Evolutionary conservation across 1,140 invertebrate genomes (phyloP).

Genomic region (Choristoneura fumiferana): DNA sequence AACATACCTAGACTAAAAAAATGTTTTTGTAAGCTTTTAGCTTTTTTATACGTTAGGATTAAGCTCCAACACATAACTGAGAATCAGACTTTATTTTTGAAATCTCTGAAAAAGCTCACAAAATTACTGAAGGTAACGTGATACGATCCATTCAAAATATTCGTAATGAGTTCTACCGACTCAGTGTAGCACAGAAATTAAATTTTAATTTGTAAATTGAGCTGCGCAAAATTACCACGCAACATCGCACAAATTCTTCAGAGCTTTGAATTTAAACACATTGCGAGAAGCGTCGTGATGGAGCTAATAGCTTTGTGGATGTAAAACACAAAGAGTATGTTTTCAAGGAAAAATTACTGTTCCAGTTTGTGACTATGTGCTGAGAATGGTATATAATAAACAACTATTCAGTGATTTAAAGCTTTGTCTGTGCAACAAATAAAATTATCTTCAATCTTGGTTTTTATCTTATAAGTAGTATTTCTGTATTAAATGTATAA

Average conservation of each 20-base stretch:
- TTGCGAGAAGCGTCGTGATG: slow-evolving; percentile 14
- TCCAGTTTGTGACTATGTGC: neutral
- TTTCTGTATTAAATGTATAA: no score
- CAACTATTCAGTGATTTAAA: neutral
- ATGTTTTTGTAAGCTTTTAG: no score
- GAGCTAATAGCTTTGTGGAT: neutral
- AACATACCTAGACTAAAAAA: no score
- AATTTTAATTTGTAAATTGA: neutral
- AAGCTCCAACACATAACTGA: no score
- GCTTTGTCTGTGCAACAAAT: slow-evolving; percentile 39
- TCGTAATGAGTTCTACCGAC: no score
- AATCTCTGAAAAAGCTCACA: no score
- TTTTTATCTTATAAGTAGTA: no score
- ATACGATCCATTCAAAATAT: no score
- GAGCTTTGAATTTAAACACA: neutral
- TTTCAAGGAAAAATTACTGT: neutral
- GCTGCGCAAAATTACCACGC: neutral
- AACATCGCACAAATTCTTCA: neutral
- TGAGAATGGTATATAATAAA: neutral
- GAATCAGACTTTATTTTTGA: no score
- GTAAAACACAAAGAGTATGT: neutral
- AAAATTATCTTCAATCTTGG: slow-evolving; percentile 30
- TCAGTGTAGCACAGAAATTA: no score
- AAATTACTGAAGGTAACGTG: no score
- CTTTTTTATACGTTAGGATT: no score